A percentile compares a stretch with the other conserved stretches of the same genome.
These are phyloP conservation scores for Neuroscelio doddi DNA, from an alignment of 2,888 invertebrate genomes.

Conservation along the genomic window DNA sequence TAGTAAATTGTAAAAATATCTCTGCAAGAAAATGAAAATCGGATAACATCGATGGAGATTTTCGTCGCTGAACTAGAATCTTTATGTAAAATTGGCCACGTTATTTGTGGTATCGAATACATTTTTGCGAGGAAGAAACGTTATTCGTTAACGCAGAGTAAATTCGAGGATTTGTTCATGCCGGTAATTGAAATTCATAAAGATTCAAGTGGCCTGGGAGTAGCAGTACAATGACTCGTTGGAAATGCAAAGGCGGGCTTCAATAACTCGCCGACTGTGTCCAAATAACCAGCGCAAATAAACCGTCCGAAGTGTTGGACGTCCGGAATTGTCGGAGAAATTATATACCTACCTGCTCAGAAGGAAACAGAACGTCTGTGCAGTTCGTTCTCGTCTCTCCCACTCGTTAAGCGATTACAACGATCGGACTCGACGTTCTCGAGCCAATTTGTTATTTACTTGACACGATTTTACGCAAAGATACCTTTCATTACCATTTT, in stretches of 20 bases:
- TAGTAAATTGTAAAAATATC: too few relatives aligned
- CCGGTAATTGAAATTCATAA: too few relatives aligned
- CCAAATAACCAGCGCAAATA: background rate
- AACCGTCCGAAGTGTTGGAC: background rate
- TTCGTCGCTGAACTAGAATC: too few relatives aligned
- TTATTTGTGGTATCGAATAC: too few relatives aligned
- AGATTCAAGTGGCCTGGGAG: background rate
- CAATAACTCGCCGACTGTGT: background rate
- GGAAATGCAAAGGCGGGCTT: background rate
- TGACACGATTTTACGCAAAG: slow-evolving; percentile 12
- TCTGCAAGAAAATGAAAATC: too few relatives aligned
- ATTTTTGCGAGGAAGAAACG: too few relatives aligned
- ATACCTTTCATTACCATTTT: slow-evolving; percentile 13
- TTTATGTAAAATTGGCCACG: too few relatives aligned
- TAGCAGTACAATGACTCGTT: background rate
- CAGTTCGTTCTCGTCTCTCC: slow-evolving; percentile 3
- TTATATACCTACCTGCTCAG: background rate
- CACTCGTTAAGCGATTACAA: slow-evolving; percentile 7
- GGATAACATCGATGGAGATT: too few relatives aligned
- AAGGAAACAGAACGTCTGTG: slow-evolving; percentile 3
- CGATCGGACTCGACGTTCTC: slow-evolving; percentile 9
- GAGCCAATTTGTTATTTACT: slow-evolving; percentile 11
- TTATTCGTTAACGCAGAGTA: too few relatives aligned
- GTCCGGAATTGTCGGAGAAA: background rate
- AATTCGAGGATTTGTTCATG: too few relatives aligned